Conservation (phyloP, 2,888 invertebrate species). For the Dasypolia templi region DNA sequence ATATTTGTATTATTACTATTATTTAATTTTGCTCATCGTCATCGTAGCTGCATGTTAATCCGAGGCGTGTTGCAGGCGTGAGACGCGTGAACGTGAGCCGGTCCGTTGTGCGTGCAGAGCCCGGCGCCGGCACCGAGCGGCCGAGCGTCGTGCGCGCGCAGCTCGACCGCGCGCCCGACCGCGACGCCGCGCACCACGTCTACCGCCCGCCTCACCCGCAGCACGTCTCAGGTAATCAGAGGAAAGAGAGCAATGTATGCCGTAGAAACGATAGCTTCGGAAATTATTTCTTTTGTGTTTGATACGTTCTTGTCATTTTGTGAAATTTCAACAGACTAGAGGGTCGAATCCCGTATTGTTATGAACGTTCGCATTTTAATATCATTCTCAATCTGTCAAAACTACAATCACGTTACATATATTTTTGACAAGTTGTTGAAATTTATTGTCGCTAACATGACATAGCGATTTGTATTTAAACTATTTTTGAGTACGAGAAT, state of each 20-base stretch:
- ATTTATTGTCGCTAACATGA: no score
- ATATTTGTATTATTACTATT: not conserved
- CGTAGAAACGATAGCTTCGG: not conserved
- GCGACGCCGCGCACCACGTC: slow-evolving; percentile 84
- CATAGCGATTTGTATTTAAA: no score
- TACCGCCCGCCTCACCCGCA: slow-evolving; percentile 86
- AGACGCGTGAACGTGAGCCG: slow-evolving; percentile 79
- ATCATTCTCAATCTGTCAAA: no score
- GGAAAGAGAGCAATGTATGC: slow-evolving; percentile 11
- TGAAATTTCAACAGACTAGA: not conserved
- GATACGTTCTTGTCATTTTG: not conserved
- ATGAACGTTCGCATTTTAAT: no score
- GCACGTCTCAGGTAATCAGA: slow-evolving; percentile 83
- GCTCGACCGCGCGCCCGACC: slow-evolving; percentile 87
- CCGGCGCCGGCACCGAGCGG: slow-evolving; percentile 84
- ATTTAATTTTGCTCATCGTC: slow-evolving; percentile 14
- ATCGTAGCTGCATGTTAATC: slow-evolving; percentile 53
- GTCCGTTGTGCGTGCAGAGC: slow-evolving; percentile 72
- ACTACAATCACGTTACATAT: no score
- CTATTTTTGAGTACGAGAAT: no score
- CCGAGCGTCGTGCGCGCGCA: slow-evolving; percentile 89
- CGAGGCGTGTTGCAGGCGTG: slow-evolving; percentile 82
- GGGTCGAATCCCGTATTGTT: no score
- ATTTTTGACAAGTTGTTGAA: no score
- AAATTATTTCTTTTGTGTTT: not conserved